A percentile compares a stretch with the other conserved stretches of the same genome.
phyloP scores from a whole-genome alignment of 2,113 vertebrate species.

The Cricetomys ansorgei region DNA sequence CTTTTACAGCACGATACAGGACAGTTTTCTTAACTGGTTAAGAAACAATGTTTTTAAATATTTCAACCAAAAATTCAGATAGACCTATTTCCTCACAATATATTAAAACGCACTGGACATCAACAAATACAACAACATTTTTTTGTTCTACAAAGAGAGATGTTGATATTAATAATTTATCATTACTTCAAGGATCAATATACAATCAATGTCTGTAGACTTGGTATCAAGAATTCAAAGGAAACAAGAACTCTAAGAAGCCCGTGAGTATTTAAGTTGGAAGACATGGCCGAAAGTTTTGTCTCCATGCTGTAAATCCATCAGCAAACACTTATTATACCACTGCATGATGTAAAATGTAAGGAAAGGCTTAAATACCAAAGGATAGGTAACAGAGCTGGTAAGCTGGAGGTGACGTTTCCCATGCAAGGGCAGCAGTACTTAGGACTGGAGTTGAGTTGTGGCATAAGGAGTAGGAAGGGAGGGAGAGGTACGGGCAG shows the following conservation, averaged over 20 bases:
- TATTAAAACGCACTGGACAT: neutral
- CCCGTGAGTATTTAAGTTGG: neutral
- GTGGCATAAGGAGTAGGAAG: neutral
- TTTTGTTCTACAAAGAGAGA: slow-evolving; percentile 21
- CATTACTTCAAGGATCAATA: neutral
- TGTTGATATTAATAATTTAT: neutral
- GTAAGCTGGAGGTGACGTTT: neutral
- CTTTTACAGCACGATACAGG: neutral
- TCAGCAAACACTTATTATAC: neutral
- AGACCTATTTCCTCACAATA: neutral
- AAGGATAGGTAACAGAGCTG: neutral
- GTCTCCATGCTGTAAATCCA: neutral
- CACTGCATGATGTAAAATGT: neutral
- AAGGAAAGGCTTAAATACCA: neutral
- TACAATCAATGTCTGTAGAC: neutral
- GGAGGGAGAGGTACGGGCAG: neutral
- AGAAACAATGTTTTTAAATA: neutral
- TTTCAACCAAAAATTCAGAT: neutral
- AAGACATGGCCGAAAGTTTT: neutral
- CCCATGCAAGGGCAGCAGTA: no score
- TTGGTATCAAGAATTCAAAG: neutral
- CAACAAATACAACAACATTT: neutral
- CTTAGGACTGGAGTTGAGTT: no score
- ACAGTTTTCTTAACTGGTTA: neutral
- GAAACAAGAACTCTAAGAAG: neutral